phyloP scores from a whole-genome alignment of 2,888 invertebrate species.

The Chouioia cunea region DNA sequence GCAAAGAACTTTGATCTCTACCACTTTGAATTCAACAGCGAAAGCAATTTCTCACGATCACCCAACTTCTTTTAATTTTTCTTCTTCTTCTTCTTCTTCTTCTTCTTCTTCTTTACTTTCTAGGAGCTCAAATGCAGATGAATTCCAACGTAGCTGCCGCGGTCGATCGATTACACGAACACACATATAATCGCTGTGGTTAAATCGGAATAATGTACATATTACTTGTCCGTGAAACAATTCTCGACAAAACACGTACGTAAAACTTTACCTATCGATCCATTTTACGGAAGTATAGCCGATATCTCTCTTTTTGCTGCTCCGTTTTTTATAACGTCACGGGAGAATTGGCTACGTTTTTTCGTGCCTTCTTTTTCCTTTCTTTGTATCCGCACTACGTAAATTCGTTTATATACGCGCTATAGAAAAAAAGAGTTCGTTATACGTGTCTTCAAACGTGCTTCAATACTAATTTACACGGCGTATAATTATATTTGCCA shows the following conservation, averaged over 20 bases:
- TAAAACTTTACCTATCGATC: conserved; percentile 16
- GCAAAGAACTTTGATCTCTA: conserved; percentile 53
- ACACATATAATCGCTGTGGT: conserved; percentile 7
- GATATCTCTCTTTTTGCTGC: conserved; percentile 1
- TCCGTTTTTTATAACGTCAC: conserved; percentile 1
- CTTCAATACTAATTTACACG: conserved; percentile 12
- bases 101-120: not conserved
- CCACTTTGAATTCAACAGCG: conserved; percentile 52
- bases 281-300: conserved; percentile 21
- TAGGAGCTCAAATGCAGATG: conserved; percentile 13
- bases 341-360: too few relatives aligned
- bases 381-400: too few relatives aligned
- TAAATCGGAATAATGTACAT: conserved; percentile 32
- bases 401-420: too few relatives aligned
- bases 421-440: not conserved
- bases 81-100: not conserved
- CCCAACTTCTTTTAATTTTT: conserved; percentile 13
- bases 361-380: too few relatives aligned
- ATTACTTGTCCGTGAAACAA: conserved; percentile 19
- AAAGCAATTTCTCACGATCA: conserved; percentile 53
- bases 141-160: conserved; percentile 19
- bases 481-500: not conserved
- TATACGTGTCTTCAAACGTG: conserved; percentile 4
- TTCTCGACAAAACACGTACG: conserved; percentile 3
- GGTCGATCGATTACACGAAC: conserved; percentile 17